Base-by-base conservation (phyloP, 2,797 vertebrate genomes). In the Podarcis lilfordi region DNA sequence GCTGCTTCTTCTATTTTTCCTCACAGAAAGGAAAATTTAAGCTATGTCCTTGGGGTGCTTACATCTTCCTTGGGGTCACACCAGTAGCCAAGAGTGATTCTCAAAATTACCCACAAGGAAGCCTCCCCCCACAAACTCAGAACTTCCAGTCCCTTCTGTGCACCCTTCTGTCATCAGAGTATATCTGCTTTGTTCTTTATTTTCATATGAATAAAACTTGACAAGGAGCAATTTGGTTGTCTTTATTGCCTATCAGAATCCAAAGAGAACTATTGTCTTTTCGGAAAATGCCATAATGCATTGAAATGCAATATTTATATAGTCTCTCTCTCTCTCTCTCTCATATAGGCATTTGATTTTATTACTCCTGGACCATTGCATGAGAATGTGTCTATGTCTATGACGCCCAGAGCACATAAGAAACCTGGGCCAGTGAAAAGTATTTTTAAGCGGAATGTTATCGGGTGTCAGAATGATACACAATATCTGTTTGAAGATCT, bases 361-460 rank as follows among this genome's bases (percentile, higher is more conserved):
- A 66, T 55, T 8, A 4, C 85, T 90, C 75, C 3, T 69, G 92
- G 86, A 93, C 50, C 50, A 37, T 45, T 32, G 2, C 84, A 69
- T 37, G 84, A 85, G 91, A 92, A 55, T 11, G 0, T 61, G 75
- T 84, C 88, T 4, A 80, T 88, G 85, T 37, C 4, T 64, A 0
- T 10, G 69, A 59, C 1, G 27, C 80, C 4, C 8, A 2, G 0
- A 27, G 1, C 0, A 0, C 29, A 86, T 40, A 87, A 80, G 0
- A 91, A 89, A n/a, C 17, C 32, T 80, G 69, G 77, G 45, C 59
- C 9, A 75, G 78, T 64, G 4, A 93, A 43, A 79, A 88, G 71
- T 29, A 32, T 94, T 81, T 90, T 82, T 80, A 95, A 91, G 50
- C 92, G 94, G 1, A 69, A 89, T 11, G 1, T 4, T 45, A 25